Base-by-base conservation (phyloP, 2,113 vertebrate genomes). In the Corythornis madagascariensis region DNA sequence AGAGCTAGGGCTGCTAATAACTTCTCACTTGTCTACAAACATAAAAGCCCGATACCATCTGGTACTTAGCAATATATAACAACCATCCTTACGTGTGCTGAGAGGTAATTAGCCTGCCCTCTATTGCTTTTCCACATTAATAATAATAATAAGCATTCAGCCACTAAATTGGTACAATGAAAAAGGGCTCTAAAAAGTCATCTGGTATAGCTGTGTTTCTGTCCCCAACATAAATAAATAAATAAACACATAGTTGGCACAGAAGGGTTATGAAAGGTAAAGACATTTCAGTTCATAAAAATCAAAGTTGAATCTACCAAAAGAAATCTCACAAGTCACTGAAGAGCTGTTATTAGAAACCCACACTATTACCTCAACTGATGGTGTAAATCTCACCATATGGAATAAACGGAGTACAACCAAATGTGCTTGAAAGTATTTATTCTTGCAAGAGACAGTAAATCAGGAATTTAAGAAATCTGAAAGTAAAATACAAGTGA, bases 21-120 rank as follows among this genome's bases (percentile, higher is more conserved):
- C 18, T 73, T 82, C 78, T 76, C 59, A 53, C 35, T 85, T 66
- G 47, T 38, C 82, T 80, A 35, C 38, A 61, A 59, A 70, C 52
- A 76, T 79, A 88, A 94, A 93, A 92, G 35, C 71, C 60, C 88
- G 40, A 60, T 77, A 56, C 67, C 64, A 83, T 89, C 82, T 93
- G 65, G 60, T 90, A 64, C 65, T 86, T 83, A 71, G 47, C 40
- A 50, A 81, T 80, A 66, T 64, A 29, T 78, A 92, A 89, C 56
- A 91, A 70, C 28, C 25, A 63, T 33, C 13, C 38, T 69, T 88
- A 83, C 47, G 60, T 95, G 55, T 66, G 56, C 28, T 80, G 67
- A 94, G 64, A 87, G 50, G 67, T 63, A 89, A 87, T 85, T 83
- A 86, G 26, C 43, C 38, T 88, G 33, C 29, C 52, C 14, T 77